Base-by-base conservation (phyloP, 1,140 invertebrate species). In the Macrobrachium rosenbergii region DNA sequence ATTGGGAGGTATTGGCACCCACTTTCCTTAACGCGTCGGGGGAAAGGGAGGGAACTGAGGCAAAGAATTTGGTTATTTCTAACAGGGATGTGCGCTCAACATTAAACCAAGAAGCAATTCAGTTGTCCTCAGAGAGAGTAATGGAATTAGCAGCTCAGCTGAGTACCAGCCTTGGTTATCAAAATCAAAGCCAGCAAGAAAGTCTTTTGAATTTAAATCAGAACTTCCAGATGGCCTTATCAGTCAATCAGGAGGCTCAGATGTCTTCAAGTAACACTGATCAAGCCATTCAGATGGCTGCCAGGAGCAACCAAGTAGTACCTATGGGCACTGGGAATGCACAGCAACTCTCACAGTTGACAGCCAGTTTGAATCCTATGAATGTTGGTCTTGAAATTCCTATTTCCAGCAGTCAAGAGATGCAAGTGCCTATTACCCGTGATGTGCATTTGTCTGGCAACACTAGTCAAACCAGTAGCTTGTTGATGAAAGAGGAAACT, bases 1-100 rank as follows among this genome's bases (percentile, higher is more conserved):
- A 89, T 52, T 59, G 73, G 21, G 88, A 86, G 23, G 45, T 83
- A 0, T 62, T 84, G 83, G 64, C 84, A 23, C 64, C 82, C 0
- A 76, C 84, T 23, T 59, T 37, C 21, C 82, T 59, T 23, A 77
- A 43, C 59, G 63, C 43, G 21, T 43, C 62, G 37, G 64, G 62
- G 63, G 81, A 76, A 19, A 78, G 73, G 21, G 83, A 81, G 10
- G 28, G 58, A 19, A 16, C 17, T 14, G 62, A 87, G 58, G 72
- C 72, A 43, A n/a, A 59, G n/a, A 6, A 58, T 5, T 17, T 80
- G 59, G 17, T 67, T 60, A 59, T 17, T 21, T 64, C 11, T 81
- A 82, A 43, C 73, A 45, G 52, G 78, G 52, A 28, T 23, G 16
- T 52, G 52, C 52, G 52, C 7, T 52, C 52, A 52, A 64, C 62